Base-by-base conservation (phyloP, 2,113 vertebrate genomes). In the Cromileptes altivelis region DNA sequence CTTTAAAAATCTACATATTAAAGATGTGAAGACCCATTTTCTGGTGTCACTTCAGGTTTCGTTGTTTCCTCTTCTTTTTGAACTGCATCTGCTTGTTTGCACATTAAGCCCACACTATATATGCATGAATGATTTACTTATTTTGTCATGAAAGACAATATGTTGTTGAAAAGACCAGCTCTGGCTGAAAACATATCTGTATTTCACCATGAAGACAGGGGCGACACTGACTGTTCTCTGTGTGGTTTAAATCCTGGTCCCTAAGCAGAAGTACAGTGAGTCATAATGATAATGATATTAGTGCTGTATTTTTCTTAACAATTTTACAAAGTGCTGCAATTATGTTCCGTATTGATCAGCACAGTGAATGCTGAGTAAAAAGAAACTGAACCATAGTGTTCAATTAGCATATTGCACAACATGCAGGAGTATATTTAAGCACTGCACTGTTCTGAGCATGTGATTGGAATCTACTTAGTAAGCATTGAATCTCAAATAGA, bases 321-420 rank as follows among this genome's bases (percentile, higher is more conserved):
- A 30, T 60, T 60, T 60, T 60, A 60, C 57, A 60, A 60, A 60
- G 57, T 60, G 57, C 57, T 30, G 27, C 30, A 60, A 60, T 60
- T 60, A 60, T 30, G 57, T 60, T 27, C 57, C 18, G 14, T 60
- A 60, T 60, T 60, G 57, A 60, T 60, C 57, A 60, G 57, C 10
- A 2, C 7, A 1, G 57, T 17, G 27, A 60, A 60, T 60, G 57
- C 57, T 60, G 57, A 60, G 57, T 60, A 60, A 60, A 60, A 30
- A 30, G 14, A 60, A 60, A 60, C 18, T 60, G 57, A 30, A 18
- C 57, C 27, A 10, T 60, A 18, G 27, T 18, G 27, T 33, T 60
- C 27, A 30, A 30, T 60, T 60, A 30, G 25, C 27, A 60, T 60
- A 60, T 60, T 60, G 57, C 57, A 60, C 57, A 60, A 60, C 27